Conservation (phyloP, 2,797 vertebrate genomes). For the Pygocentrus nattereri region DNA sequence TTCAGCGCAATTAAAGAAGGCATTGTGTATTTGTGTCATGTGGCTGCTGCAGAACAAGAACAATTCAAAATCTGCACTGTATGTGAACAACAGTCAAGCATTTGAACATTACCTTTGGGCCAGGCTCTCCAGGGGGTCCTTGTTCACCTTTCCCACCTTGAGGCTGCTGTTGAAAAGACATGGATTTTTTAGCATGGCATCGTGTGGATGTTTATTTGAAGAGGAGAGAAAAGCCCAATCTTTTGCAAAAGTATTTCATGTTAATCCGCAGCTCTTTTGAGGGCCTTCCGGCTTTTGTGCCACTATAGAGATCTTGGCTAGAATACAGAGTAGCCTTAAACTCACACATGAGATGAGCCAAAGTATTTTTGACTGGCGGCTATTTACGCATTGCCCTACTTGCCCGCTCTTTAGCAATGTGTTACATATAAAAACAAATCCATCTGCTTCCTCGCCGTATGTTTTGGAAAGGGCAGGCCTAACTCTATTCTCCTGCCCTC, state of each 20-base stretch:
- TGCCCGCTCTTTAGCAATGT: slow-evolving; percentile 15
- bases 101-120: slow-evolving; percentile 67
- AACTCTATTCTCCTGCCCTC: neutral
- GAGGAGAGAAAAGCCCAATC: neutral
- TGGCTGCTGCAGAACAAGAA: neutral
- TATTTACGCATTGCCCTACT: slow-evolving; percentile 11
- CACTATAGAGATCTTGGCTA: slow-evolving; percentile 44
- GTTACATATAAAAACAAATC: slow-evolving; percentile 35
- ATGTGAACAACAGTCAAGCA: slow-evolving; percentile 41
- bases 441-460: slow-evolving; percentile 25
- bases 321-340: slow-evolving; percentile 15
- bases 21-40: neutral
- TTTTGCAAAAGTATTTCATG: neutral
- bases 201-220: neutral
- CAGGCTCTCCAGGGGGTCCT: slow-evolving; percentile 72
- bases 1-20: neutral
- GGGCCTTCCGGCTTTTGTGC: slow-evolving; percentile 48
- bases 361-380: slow-evolving; percentile 5
- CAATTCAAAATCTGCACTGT: neutral
- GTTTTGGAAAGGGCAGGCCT: slow-evolving; percentile 12
- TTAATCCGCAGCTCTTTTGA: neutral
- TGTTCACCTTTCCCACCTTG: slow-evolving; percentile 69
- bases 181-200: neutral
- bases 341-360: neutral
- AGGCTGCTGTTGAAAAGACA: slow-evolving; percentile 65